Evolutionary conservation across 2,113 vertebrate genomes (phyloP).

Genomic region (Sylvilagus bachmani): DNA sequence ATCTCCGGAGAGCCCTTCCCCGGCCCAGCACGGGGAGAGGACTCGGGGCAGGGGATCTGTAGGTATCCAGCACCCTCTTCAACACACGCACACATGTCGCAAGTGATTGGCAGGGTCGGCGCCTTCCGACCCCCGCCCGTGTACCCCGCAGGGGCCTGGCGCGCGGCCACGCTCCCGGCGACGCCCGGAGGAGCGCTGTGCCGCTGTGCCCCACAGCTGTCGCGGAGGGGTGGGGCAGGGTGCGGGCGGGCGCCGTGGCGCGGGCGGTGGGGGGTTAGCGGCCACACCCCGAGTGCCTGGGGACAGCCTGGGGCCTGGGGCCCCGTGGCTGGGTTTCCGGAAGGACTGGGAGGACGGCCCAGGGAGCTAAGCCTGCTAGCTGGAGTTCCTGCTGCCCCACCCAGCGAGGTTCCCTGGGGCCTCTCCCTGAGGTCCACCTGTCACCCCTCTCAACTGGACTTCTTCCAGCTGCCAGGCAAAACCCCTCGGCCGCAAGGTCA

Average conservation of each 20-base stretch:
- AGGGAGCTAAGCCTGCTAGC: neutral
- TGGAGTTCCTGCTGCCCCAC: neutral
- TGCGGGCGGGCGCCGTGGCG: neutral
- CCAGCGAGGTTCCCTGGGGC: neutral
- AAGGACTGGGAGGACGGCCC: neutral
- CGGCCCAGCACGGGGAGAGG: neutral
- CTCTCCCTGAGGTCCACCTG: neutral
- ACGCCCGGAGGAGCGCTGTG: neutral
- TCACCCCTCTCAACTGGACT: neutral
- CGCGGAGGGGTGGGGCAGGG: conserved; percentile 10
- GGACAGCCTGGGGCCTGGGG: neutral
- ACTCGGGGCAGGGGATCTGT: neutral
- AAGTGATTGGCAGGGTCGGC: neutral
- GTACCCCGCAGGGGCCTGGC: neutral
- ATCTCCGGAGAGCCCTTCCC: neutral
- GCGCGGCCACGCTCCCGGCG: neutral
- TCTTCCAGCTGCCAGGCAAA: neutral
- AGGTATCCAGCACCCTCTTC: neutral
- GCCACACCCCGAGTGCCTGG: neutral
- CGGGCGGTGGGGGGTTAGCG: neutral
- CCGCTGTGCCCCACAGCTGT: conserved; percentile 58
- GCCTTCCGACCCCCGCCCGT: neutral
- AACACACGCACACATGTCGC: too few species aligned
- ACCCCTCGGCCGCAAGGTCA: neutral
- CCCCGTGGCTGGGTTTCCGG: neutral